A percentile compares a stretch with the other conserved stretches of the same genome.
These are phyloP conservation scores for Gambelia wislizenii DNA, from an alignment of 2,797 vertebrate species.

Conservation along the genomic window DNA sequence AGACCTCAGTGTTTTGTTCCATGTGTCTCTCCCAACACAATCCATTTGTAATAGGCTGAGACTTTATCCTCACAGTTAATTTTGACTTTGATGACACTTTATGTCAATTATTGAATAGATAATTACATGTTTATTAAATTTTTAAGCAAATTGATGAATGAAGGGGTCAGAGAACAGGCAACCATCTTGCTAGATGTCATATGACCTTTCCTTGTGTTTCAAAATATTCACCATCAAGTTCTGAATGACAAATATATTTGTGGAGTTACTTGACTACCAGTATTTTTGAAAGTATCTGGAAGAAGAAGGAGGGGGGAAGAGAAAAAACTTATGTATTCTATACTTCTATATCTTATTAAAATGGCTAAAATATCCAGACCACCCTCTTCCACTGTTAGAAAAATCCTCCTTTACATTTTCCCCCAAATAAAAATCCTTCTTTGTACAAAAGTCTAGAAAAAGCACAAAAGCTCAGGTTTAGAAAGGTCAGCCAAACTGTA, in stretches of 20 bases:
- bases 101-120: conserved; percentile 35
- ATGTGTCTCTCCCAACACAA: neutral
- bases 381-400: too few species aligned
- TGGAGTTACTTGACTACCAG: conserved; percentile 1
- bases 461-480: neutral
- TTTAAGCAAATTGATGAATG: conserved; percentile 32
- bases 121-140: conserved; percentile 24
- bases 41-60: conserved; percentile 45
- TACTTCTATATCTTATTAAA: conserved; percentile 14
- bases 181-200: neutral
- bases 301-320: neutral
- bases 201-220: neutral
- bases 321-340: neutral
- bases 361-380: neutral
- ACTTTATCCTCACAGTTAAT: conserved; percentile 53
- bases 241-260: conserved; percentile 19
- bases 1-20: rapidly evolving
- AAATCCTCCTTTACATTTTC: conserved; percentile 28
- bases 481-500: neutral
- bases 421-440: neutral
- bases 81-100: conserved; percentile 62
- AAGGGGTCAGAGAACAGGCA: conserved; percentile 47
- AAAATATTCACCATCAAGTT: neutral
- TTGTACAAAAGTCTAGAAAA: neutral
- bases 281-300: conserved; percentile 11